Conservation (phyloP, 2,797 vertebrate genomes). For the Saxicola maurus region DNA sequence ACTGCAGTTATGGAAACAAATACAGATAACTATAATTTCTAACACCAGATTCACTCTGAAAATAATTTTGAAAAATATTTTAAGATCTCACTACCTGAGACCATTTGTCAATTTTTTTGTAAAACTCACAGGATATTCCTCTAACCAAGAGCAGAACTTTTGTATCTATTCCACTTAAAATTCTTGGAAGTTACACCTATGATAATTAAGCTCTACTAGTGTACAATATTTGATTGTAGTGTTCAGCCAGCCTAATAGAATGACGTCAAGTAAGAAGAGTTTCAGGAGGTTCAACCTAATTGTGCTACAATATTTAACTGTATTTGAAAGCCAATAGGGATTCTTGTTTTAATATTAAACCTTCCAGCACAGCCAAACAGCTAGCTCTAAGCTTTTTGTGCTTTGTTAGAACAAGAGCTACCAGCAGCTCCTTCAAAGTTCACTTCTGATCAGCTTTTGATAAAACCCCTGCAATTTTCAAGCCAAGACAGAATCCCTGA, state of each 20-base stretch:
- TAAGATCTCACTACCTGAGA: not conserved
- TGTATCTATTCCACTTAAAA: not conserved
- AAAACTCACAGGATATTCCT: not conserved
- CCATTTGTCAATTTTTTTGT: not conserved
- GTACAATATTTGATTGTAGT: not conserved
- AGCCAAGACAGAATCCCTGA: not conserved
- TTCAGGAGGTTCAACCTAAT: not conserved
- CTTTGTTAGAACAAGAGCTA: not conserved
- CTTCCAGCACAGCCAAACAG: not conserved
- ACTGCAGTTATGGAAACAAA: not conserved
- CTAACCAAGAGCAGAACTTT: not conserved
- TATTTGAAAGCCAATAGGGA: not conserved
- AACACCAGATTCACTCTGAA: not conserved
- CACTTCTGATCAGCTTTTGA: not conserved
- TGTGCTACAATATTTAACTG: not conserved
- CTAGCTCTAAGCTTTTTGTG: not conserved
- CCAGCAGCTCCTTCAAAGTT: not conserved
- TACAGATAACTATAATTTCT: not conserved
- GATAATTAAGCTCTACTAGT: not conserved
- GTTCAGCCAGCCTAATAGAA: not conserved
- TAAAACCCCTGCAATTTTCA: not conserved
- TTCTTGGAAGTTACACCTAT: not conserved
- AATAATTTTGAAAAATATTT: not conserved
- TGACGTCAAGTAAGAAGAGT: not conserved
- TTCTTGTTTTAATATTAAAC: constrained; percentile 8